Conservation (phyloP, 2,113 vertebrate genomes). For the Corvus hawaiiensis region DNA sequence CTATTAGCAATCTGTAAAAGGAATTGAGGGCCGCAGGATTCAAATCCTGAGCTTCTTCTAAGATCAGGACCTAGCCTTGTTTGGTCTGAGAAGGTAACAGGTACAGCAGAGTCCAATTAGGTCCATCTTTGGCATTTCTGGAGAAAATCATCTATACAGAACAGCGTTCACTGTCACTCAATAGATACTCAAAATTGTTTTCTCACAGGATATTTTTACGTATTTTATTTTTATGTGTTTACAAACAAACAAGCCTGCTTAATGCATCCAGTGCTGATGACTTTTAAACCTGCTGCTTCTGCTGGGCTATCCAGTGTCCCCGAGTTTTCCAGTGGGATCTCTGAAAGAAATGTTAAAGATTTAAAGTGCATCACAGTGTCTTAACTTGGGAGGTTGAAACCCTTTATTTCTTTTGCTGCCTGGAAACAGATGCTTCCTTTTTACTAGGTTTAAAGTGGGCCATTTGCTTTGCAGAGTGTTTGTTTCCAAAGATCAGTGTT, state of each 20-base stretch:
- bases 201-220: conserved; percentile 2
- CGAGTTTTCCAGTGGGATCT: background rate
- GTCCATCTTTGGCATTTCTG: background rate
- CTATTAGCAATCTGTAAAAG: background rate
- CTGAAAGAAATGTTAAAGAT: background rate
- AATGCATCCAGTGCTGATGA: background rate
- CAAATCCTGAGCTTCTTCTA: background rate
- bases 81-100: background rate
- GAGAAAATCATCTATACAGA: background rate
- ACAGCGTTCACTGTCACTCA: background rate
- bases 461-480: background rate
- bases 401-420: conserved; percentile 8
- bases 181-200: background rate
- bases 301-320: background rate
- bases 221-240: conserved; percentile 17
- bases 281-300: conserved; percentile 34
- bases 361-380: background rate
- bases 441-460: background rate
- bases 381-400: background rate
- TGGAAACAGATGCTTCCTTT: conserved; percentile 14
- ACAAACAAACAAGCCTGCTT: background rate
- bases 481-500: background rate
- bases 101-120: background rate
- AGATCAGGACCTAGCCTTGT: background rate
- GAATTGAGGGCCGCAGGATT: background rate